Percentiles rank a stretch among this genome's conserved stretches.
phyloP scores from a whole-genome alignment of 2,113 vertebrate genomes.

The Sula dactylatra region DNA sequence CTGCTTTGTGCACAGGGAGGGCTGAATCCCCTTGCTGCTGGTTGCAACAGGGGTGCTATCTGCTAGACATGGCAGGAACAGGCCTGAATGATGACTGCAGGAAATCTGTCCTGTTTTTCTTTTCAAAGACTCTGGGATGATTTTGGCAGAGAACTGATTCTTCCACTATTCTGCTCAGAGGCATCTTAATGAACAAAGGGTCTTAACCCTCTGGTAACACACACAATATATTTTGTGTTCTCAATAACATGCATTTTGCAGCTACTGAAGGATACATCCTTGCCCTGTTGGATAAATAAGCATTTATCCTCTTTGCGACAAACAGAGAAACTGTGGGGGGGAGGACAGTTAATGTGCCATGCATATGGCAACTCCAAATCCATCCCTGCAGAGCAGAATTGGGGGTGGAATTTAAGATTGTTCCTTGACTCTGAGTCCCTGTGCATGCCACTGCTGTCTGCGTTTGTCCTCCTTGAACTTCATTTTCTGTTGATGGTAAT shows the following conservation, averaged over 20 bases:
- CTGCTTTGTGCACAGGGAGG: neutral
- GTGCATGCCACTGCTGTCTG: neutral
- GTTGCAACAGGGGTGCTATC: neutral
- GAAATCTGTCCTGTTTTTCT: neutral
- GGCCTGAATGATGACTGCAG: neutral
- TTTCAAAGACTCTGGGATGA: neutral
- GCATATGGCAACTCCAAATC: neutral
- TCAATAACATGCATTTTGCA: neutral
- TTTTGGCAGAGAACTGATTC: neutral
- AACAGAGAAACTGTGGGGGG: neutral
- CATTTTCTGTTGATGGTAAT: neutral
- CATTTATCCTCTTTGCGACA: neutral
- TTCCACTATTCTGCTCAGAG: neutral
- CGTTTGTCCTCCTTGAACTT: neutral
- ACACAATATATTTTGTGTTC: neutral
- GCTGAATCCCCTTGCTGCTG: neutral
- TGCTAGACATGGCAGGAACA: neutral
- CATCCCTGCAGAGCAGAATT: neutral
- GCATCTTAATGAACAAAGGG: neutral
- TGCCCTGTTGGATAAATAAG: neutral
- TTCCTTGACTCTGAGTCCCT: neutral
- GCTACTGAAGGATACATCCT: neutral
- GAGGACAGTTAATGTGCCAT: neutral
- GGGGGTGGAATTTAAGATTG: neutral
- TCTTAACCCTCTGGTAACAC: neutral